A percentile compares a stretch with the other conserved stretches of the same genome.
These are phyloP conservation scores for Cydia strobilella DNA, from an alignment of 1,140 invertebrate genomes.

Conservation along the genomic window DNA sequence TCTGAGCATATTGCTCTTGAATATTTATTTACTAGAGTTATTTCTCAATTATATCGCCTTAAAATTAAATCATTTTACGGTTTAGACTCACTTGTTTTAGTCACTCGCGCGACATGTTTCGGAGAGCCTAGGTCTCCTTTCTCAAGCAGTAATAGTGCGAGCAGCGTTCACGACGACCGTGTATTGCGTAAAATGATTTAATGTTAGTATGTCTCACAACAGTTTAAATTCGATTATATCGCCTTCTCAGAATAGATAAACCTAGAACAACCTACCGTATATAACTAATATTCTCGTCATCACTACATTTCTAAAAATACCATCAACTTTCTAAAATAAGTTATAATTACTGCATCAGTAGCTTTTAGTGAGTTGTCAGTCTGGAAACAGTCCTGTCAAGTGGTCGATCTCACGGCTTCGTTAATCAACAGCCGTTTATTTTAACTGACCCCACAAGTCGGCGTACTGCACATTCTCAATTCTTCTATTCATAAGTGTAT, in stretches of 20 bases:
- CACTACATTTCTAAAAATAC: not conserved
- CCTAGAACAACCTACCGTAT: not conserved
- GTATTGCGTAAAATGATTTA: no score
- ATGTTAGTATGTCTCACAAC: no score
- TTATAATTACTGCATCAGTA: not conserved
- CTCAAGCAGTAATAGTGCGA: no score
- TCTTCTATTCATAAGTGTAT: not conserved
- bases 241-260: not conserved
- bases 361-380: constrained; percentile 2
- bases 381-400: not conserved
- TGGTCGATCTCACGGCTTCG: not conserved
- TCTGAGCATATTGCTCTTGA: no score
- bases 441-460: not conserved
- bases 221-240: not conserved
- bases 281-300: not conserved
- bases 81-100: no score
- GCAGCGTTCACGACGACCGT: no score
- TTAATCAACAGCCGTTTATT: not conserved
- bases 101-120: no score
- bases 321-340: not conserved
- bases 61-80: no score
- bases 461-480: constrained; percentile 8
- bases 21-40: not conserved
- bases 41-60: not conserved
- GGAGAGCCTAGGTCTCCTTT: no score